These are phyloP conservation scores for Pedicia rivosa DNA, from an alignment of 2,888 invertebrate species.

Conservation along the genomic window DNA sequence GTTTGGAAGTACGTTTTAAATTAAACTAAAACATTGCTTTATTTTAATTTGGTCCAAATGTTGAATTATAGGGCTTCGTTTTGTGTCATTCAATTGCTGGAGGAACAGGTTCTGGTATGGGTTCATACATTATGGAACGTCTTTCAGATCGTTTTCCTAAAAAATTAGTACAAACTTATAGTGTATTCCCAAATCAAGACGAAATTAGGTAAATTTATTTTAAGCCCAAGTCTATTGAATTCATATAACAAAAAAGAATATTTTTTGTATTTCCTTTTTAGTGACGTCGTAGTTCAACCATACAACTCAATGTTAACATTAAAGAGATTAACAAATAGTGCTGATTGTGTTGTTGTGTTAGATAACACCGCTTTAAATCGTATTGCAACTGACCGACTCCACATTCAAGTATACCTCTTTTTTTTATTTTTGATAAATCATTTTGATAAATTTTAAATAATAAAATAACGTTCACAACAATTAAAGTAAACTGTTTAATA, in stretches of 20 bases:
- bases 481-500: no score
- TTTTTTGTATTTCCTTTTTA: conserved; percentile 24
- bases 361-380: conserved; percentile 96
- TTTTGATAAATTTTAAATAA: not conserved
- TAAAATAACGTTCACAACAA: no score
- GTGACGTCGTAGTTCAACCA: conserved; percentile 92
- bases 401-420: conserved; percentile 36
- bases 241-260: not conserved
- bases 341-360: conserved; percentile 92
- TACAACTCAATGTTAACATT: conserved; percentile 92
- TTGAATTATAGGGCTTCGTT: conserved; percentile 56
- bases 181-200: conserved; percentile 96
- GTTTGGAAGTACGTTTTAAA: conserved; percentile 54
- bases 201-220: conserved; percentile 53
- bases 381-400: conserved; percentile 82
- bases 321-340: conserved; percentile 84
- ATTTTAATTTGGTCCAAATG: conserved; percentile 29
- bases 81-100: conserved; percentile 98
- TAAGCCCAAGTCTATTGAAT: not conserved
- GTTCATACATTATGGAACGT: conserved; percentile 83
- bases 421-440: not conserved
- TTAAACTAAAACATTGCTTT: not conserved
- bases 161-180: conserved; percentile 95
- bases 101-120: conserved; percentile 98
- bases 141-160: conserved; percentile 91